Evolutionary conservation across 1,140 invertebrate genomes (phyloP), one percentile per base, ranked within the genome.

Genomic region (Ips nitidus): DNA sequence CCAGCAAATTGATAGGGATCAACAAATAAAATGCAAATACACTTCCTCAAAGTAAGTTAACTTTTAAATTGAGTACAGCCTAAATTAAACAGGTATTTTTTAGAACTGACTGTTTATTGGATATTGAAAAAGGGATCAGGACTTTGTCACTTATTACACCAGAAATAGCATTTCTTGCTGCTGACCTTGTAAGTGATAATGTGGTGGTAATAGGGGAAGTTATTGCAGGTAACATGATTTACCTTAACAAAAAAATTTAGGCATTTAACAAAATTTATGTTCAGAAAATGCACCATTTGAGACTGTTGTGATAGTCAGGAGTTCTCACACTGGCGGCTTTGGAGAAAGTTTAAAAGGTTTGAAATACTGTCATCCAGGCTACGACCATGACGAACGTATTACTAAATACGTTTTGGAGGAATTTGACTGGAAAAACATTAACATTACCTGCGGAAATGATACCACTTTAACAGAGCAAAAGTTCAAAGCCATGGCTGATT

Each of bases 321-420:
- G 80, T 78, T 6, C 74, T 70, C 45, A 80, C 59, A 36, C 74
- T 81, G 69, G 76, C 66, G 1, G 78, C 73, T 59, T 83, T 81
- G 1, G 72, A 86, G 1, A 77, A 5, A 79, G 79, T 36, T 77
- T 88, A 1, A 80, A 78, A 63, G 81, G 82, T 1, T 81, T 79
- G 2, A 83, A 81, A n/a, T 85, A 86, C 71, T 89, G 88, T 70
- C 88, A 89, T 77, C 87, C 87, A 3, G 88, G 88, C 0, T 84
- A 87, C 37, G 77, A 81, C 8, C 79, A 83, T 2, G 80, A 83
- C 2, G 81, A 84, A 59, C 79, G 81, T 6, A 86, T 87, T 83
- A 86, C 84, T 5, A 83, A 86, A 67, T 79, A 82, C 3, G 81
- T 89, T 36, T 75, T 88, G 7, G 87, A 86, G 74, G 80, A 84